Conservation (phyloP, 2,888 invertebrate species). For the Crematogaster levior region DNA sequence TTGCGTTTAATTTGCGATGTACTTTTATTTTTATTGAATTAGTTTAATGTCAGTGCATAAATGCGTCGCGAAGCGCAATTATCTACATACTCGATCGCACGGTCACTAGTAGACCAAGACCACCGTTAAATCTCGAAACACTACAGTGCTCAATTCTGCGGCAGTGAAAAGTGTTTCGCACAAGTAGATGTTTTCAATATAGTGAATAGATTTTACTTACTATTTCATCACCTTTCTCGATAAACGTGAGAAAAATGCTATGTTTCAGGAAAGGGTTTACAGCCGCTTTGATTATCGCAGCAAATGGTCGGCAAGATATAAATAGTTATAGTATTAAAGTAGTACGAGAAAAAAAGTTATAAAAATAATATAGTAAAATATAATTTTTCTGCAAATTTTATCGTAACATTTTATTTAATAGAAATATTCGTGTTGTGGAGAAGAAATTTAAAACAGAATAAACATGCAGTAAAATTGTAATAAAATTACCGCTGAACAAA, state of each 20-base stretch:
- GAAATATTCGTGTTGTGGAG: background rate
- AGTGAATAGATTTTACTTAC: constrained; percentile 15
- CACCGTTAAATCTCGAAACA: constrained; percentile 56
- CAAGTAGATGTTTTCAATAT: constrained; percentile 22
- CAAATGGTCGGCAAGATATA: background rate
- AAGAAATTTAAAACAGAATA: background rate
- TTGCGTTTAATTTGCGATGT: background rate
- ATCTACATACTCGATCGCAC: constrained; percentile 22
- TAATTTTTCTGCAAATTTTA: background rate
- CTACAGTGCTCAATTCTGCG: background rate
- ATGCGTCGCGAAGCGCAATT: constrained; percentile 21
- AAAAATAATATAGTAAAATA: background rate
- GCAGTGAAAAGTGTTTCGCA: constrained; percentile 24
- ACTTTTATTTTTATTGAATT: constrained; percentile 27
- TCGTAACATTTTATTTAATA: background rate
- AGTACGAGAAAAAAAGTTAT: background rate
- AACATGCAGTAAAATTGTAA: background rate
- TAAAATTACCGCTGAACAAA: background rate
- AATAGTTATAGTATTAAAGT: background rate
- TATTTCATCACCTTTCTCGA: background rate
- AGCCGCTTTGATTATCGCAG: background rate
- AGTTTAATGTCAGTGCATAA: background rate
- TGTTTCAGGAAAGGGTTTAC: background rate
- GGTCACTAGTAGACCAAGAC: constrained; percentile 60
- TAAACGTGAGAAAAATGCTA: background rate